A percentile compares a stretch with the other conserved stretches of the same genome.
These are phyloP conservation scores for Chloroceryle inda DNA, from an alignment of 2,797 vertebrate species.

Conservation along the genomic window DNA sequence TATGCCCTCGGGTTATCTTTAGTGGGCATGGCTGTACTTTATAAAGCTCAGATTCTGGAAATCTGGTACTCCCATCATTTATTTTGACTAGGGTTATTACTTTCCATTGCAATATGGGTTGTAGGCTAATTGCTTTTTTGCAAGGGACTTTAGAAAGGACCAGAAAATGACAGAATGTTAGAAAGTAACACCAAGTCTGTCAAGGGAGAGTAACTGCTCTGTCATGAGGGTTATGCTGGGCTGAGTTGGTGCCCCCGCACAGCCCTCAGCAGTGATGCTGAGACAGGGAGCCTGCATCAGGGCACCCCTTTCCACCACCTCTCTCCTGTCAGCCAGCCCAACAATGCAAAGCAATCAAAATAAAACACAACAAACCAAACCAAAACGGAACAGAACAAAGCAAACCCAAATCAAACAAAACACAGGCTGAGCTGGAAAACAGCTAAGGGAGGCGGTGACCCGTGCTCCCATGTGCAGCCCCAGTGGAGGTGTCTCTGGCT, in stretches of 20 bases:
- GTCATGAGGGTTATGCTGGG: background rate
- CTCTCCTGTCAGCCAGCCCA: background rate
- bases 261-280: background rate
- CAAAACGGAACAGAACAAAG: background rate
- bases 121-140: background rate
- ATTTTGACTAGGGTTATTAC: background rate
- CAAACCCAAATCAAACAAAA: background rate
- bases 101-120: background rate
- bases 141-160: background rate
- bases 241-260: background rate
- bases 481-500: background rate
- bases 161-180: background rate
- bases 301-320: background rate
- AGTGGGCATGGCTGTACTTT: background rate
- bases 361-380: background rate
- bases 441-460: background rate
- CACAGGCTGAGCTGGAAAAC: background rate
- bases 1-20: background rate
- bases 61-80: background rate
- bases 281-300: background rate
- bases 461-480: background rate
- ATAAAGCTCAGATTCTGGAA: background rate
- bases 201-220: background rate
- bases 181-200: background rate
- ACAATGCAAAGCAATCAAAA: background rate